phyloP scores from a whole-genome alignment of 2,888 invertebrate species.

The Pseudolycoriella hygida region DNA sequence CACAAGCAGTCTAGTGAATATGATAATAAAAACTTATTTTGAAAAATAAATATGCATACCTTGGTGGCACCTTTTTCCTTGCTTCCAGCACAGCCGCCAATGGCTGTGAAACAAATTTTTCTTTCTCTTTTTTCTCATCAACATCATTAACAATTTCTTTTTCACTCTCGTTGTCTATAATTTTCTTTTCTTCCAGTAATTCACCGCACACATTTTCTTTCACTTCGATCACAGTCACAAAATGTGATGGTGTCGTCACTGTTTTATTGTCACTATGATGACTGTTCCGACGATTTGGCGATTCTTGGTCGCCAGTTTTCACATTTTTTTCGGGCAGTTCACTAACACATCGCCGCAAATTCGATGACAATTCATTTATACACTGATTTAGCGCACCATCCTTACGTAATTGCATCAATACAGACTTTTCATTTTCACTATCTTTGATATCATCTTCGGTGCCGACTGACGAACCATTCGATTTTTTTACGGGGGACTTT shows the following conservation, averaged over 20 bases:
- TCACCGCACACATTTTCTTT: conserved; percentile 35
- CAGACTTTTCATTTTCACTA: conserved; percentile 23
- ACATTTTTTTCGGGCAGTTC: conserved; percentile 29
- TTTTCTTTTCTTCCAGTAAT: background rate
- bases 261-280: conserved; percentile 8
- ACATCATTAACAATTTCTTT: background rate
- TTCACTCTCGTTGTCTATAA: conserved; percentile 1
- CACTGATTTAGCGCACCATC: conserved; percentile 37
- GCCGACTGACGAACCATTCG: background rate
- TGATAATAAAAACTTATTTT: no score
- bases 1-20: no score
- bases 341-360: conserved; percentile 33
- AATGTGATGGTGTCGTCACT: conserved; percentile 31
- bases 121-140: background rate
- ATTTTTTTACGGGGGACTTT: conserved; percentile 7
- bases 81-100: conserved; percentile 5
- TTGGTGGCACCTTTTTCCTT: conserved; percentile 38
- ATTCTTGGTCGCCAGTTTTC: conserved; percentile 8
- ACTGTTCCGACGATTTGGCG: conserved; percentile 13
- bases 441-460: conserved; percentile 21
- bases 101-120: background rate
- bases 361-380: conserved; percentile 50
- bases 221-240: conserved; percentile 78
- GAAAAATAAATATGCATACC: no score
- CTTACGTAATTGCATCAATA: conserved; percentile 17